These are phyloP conservation scores for Siniperca chuatsi DNA, from an alignment of 2,113 vertebrate genomes.

Conservation along the genomic window DNA sequence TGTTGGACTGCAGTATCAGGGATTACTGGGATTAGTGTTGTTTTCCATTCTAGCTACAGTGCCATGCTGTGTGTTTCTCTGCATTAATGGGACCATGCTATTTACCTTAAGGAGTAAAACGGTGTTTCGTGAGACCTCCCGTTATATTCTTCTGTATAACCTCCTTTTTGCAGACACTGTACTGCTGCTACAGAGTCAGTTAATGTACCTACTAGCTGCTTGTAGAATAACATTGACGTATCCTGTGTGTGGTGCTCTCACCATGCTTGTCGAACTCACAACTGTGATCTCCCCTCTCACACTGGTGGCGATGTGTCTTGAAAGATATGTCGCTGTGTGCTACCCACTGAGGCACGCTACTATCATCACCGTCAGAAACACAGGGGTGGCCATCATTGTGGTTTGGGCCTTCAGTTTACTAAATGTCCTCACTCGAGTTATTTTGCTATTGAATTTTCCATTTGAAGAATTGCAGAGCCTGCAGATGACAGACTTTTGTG, in stretches of 20 bases:
- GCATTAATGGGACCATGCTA: slow-evolving; percentile 54
- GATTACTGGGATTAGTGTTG: not conserved
- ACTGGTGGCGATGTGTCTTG: slow-evolving; percentile 77
- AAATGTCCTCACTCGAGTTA: not conserved
- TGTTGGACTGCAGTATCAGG: not conserved
- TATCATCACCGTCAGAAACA: slow-evolving; percentile 71
- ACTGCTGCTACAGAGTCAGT: slow-evolving; percentile 38
- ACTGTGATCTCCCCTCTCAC: slow-evolving; percentile 63
- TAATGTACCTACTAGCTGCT: slow-evolving; percentile 36
- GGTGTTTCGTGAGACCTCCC: slow-evolving; percentile 47
- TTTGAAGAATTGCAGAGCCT: slow-evolving; percentile 7
- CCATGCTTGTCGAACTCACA: not conserved
- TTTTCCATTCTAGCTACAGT: not conserved
- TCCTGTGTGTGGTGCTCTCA: slow-evolving; percentile 50
- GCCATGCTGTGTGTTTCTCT: slow-evolving; percentile 47
- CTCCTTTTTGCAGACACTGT: slow-evolving; percentile 68
- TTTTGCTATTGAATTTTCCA: not conserved
- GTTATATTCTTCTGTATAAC: slow-evolving; percentile 67
- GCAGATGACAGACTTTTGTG: slow-evolving; percentile 46
- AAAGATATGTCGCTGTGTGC: slow-evolving; percentile 79
- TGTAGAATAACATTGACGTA: not conserved
- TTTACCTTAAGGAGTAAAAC: slow-evolving; percentile 46
- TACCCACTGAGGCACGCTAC: slow-evolving; percentile 72
- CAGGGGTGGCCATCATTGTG: slow-evolving; percentile 33
- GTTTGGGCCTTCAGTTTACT: slow-evolving; percentile 63